Conservation (phyloP, 2,888 invertebrate species). For the Mamestra brassicae region DNA sequence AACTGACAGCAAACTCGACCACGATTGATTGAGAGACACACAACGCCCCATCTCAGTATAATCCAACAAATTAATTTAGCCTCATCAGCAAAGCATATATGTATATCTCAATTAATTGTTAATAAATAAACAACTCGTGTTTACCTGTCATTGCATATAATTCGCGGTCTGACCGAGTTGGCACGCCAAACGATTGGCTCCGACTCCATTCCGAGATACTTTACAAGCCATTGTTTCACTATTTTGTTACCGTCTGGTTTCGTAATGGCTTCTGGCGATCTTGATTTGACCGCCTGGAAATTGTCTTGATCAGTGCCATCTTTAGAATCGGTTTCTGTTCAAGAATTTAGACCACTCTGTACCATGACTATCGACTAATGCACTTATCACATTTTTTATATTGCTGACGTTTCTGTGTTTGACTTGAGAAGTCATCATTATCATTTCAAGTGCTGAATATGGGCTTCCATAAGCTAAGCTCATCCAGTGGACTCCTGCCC, state of each 20-base stretch:
- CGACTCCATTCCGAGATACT: conserved; percentile 50
- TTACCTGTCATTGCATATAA: conserved; percentile 60
- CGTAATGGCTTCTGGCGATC: conserved; percentile 14
- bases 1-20: too few relatives aligned
- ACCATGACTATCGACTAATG: too few relatives aligned
- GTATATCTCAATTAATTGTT: conserved; percentile 49
- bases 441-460: too few relatives aligned
- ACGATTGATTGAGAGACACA: not conserved
- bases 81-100: conserved; percentile 25
- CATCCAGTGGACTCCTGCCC: not conserved
- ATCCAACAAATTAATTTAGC: conserved; percentile 29
- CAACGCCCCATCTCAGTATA: not conserved
- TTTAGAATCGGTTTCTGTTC: not conserved
- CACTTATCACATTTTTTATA: too few relatives aligned
- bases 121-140: conserved; percentile 49
- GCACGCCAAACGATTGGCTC: conserved; percentile 58
- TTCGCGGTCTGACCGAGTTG: conserved; percentile 63
- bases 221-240: conserved; percentile 64
- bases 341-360: not conserved
- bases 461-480: too few relatives aligned
- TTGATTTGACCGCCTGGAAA: conserved; percentile 19
- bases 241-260: conserved; percentile 24
- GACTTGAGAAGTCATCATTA: too few relatives aligned
- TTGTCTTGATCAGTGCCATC: not conserved
- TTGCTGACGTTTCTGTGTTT: too few relatives aligned